Base-by-base conservation (phyloP, 2,113 vertebrate species). In the Rhynchomys soricoides region DNA sequence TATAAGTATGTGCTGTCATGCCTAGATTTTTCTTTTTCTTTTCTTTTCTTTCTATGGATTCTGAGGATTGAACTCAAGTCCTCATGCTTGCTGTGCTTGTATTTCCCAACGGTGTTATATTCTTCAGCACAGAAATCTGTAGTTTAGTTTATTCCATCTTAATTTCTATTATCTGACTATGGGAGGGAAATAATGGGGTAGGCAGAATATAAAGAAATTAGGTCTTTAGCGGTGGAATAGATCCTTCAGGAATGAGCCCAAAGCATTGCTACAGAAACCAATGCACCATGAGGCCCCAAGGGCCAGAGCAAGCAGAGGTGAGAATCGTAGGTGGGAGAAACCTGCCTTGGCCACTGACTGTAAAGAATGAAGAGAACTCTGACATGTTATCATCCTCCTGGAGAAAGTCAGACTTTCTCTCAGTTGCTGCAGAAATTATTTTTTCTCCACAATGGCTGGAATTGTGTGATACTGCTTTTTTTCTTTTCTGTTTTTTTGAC, bases 401-500 rank as follows among this genome's bases (percentile, higher is more conserved):
- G 45, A 66, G 78, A 89, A 92, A 68, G 34, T 50, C 22, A 29
- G 57, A 50, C 29, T 74, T 83, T 43, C 40, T 86, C 45, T n/a
- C 70, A 15, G 9, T 79, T 81, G 19, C 16, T 22, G 24, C 37
- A 24, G 37, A 50, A 90, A 71, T 26, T n/a, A 75, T 86, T 79
- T 37, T 81, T 82, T 31, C 86, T 94, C 85, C 89, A 68, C 89
- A 96, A 96, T 93, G 91, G 37, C 87, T 88, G 45, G 43, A 93
- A 96, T 34, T 81, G 43, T 98, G 97, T 97, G 97, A 97, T 96
- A 78, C 73, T 77, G 96, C 94, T 62, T 97, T 92, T 97, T 95
- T 12, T 91, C 94, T 0, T 3, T 13, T 55, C 52, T 55, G 2
- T 55, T 90, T 93, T 0, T 2, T 64, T 10, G 31, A 29, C 52